Base-by-base conservation (phyloP, 2,888 invertebrate genomes). In the Globia sparganii region DNA sequence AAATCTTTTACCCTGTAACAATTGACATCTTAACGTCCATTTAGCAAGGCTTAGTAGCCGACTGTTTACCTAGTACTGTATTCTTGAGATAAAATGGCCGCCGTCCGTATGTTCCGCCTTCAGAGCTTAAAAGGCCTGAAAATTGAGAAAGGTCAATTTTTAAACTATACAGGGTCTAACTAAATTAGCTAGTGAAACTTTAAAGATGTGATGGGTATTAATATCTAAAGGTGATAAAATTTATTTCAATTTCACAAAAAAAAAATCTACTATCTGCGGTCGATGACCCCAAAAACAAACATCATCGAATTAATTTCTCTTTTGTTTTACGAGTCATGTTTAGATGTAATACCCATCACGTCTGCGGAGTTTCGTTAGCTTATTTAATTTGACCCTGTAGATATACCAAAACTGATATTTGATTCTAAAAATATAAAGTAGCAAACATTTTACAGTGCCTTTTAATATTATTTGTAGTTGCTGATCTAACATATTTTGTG, bases 391-490 rank as follows among this genome's bases (percentile, higher is more conserved):
- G 6, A 21, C 21, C 8, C 8, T 67, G 3, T 25, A 28, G 1
- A 34, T 62, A 76, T 73, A 58, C 11, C 18, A 28, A 56, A 66
- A 78, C 13, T 13, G 53, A 62, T 56, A 70, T 46, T 72, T 59
- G 0, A 59, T 70, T 68, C 43, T 34, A 64, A 58, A 62, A 75
- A 66, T 37, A 72, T 53, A 46, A 31, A 40, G 34, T 43, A 18
- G 9, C 61, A 31, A 40, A n/a, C 8, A 37, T 59, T 73, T 71
- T 31, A 49, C 40, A 77, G 13, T 21, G 25, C 34, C 31, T 72
- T 71, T 46, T 66, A 64, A 75, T 71, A 53, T 74, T 70, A 80
- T 76, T 81, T 72, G 34, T 43, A 58, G 37, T 53, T 46, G 31
- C 59, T 37, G 43, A 67, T 71, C 34, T 25, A 31, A 67, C 53